phyloP scores from a whole-genome alignment of 2,113 vertebrate genomes.

The Sciurus niger region DNA sequence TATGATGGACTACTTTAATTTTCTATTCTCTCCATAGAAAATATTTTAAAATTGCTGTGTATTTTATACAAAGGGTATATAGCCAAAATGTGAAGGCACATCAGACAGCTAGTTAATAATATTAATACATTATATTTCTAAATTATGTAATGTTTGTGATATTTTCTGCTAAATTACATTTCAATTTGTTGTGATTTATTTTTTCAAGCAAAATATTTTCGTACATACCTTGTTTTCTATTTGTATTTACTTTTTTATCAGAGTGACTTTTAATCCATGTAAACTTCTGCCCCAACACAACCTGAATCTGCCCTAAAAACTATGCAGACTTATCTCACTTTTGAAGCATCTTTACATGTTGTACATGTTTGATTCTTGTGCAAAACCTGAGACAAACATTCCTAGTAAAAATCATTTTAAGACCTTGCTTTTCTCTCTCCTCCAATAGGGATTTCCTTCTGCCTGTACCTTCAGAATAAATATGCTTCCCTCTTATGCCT shows the following conservation, averaged over 20 bases:
- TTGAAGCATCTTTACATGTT: neutral
- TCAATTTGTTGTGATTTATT: conserved; percentile 15
- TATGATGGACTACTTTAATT: neutral
- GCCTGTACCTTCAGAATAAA: neutral
- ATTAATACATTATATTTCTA: neutral
- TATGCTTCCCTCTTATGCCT: neutral
- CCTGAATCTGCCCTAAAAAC: neutral
- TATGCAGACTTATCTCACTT: neutral
- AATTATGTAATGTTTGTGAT: neutral
- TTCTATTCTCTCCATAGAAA: neutral
- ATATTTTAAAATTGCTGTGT: neutral
- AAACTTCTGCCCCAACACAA: neutral
- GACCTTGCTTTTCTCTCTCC: neutral
- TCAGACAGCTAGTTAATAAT: neutral
- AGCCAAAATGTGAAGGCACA: neutral
- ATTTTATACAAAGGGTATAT: neutral
- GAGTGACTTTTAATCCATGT: neutral
- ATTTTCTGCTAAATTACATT: neutral
- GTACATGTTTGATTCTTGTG: neutral
- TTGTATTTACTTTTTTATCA: neutral
- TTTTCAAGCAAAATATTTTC: conserved; percentile 24
- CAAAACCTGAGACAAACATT: neutral
- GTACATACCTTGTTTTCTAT: neutral
- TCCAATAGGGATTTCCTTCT: neutral
- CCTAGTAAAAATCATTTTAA: neutral